phyloP scores from a whole-genome alignment of 2,888 invertebrate genomes.

The Apamea anceps region DNA sequence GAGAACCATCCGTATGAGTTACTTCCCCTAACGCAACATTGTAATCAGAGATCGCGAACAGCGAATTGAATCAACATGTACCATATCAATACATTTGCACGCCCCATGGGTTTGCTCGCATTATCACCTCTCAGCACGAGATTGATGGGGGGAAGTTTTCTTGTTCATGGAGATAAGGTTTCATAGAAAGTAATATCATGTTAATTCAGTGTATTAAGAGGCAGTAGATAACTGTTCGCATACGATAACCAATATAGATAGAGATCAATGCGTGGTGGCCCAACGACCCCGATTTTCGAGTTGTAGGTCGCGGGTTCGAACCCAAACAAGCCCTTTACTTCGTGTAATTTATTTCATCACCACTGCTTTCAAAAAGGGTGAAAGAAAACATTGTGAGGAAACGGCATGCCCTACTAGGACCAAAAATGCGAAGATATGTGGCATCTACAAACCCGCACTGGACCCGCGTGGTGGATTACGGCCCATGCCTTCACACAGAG shows the following conservation, averaged over 20 bases:
- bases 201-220: background rate
- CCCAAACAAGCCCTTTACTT: too few species aligned
- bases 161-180: slow-evolving; percentile 11
- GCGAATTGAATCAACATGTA: slow-evolving; percentile 46
- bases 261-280: too few species aligned
- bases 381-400: too few species aligned
- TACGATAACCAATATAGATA: background rate
- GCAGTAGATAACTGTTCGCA: background rate
- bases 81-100: slow-evolving; percentile 30
- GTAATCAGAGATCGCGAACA: slow-evolving; percentile 51
- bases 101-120: slow-evolving; percentile 20
- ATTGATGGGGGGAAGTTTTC: slow-evolving; percentile 19
- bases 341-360: too few species aligned
- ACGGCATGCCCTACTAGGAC: too few species aligned
- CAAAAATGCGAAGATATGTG: too few species aligned
- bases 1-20: slow-evolving; percentile 23
- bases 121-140: slow-evolving; percentile 12
- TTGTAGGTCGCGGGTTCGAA: too few species aligned
- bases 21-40: slow-evolving; percentile 33
- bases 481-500: too few species aligned
- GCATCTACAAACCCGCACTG: too few species aligned
- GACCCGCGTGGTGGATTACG: too few species aligned
- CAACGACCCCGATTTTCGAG: too few species aligned
- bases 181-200: background rate
- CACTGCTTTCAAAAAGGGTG: too few species aligned